phyloP scores from a whole-genome alignment of 2,113 vertebrate species.

The Emydocephalus ijimae region DNA sequence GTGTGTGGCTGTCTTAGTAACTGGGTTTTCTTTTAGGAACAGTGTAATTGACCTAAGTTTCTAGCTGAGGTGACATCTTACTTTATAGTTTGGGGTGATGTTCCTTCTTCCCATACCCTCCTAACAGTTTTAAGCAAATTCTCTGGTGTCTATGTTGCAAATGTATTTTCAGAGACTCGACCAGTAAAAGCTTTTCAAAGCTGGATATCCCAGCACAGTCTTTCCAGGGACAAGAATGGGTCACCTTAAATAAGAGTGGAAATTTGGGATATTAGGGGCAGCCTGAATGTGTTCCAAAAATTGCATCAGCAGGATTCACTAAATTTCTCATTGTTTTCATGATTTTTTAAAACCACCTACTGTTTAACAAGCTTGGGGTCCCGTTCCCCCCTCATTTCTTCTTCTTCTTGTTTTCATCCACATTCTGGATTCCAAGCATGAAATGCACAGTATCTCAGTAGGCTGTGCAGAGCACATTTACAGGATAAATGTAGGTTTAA shows the following conservation, averaged over 20 bases:
- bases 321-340: not conserved
- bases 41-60: fast-evolving
- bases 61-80: not conserved
- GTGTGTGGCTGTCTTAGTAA: not conserved
- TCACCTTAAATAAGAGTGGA: not conserved
- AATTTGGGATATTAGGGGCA: not conserved
- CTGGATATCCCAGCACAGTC: fast-evolving
- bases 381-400: not conserved
- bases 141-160: not conserved
- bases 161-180: not conserved
- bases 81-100: not conserved
- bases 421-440: not conserved
- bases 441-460: not conserved
- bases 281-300: not conserved
- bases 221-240: constrained; percentile 1
- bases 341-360: constrained; percentile 1
- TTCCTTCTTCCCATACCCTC: not conserved
- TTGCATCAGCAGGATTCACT: not conserved
- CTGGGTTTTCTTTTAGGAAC: fast-evolving
- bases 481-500: not conserved
- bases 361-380: not conserved
- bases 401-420: not conserved
- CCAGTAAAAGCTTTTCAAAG: not conserved
- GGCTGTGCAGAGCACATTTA: not conserved
- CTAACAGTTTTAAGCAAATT: fast-evolving